These are phyloP conservation scores for Eurystomus glaucurus DNA, from an alignment of 2,797 vertebrate genomes.

Conservation along the genomic window DNA sequence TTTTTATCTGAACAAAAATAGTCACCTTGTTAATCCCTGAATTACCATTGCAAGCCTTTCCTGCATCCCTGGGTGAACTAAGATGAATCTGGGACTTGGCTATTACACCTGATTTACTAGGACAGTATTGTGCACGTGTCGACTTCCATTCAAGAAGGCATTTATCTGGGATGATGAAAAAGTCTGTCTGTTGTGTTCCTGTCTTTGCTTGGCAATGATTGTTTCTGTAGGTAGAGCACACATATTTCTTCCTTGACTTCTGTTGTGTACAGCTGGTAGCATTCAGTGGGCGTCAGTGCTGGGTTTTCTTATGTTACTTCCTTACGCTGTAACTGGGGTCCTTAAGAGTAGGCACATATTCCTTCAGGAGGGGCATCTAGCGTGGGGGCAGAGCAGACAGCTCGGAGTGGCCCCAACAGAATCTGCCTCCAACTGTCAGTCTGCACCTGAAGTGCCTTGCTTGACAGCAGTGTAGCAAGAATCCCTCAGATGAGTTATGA, in stretches of 20 bases:
- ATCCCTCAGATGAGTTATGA: not conserved
- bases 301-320: not conserved
- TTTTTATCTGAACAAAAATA: not conserved
- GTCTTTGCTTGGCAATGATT: not conserved
- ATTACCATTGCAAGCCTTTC: not conserved
- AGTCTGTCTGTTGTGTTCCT: not conserved
- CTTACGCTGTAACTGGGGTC: not conserved
- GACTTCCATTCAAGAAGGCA: not conserved
- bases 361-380: not conserved
- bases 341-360: not conserved
- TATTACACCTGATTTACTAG: not conserved
- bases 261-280: not conserved
- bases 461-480: not conserved
- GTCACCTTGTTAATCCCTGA: not conserved
- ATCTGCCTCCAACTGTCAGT: not conserved
- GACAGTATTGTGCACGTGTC: not conserved
- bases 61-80: not conserved
- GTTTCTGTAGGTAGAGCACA: not conserved
- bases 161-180: not conserved
- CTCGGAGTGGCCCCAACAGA: not conserved
- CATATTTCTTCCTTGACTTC: not conserved
- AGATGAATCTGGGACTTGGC: not conserved
- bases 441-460: not conserved
- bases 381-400: not conserved
- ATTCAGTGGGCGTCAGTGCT: not conserved